These are phyloP conservation scores for Pseudanteris insignis DNA, from an alignment of 2,888 invertebrate species.

Conservation along the genomic window DNA sequence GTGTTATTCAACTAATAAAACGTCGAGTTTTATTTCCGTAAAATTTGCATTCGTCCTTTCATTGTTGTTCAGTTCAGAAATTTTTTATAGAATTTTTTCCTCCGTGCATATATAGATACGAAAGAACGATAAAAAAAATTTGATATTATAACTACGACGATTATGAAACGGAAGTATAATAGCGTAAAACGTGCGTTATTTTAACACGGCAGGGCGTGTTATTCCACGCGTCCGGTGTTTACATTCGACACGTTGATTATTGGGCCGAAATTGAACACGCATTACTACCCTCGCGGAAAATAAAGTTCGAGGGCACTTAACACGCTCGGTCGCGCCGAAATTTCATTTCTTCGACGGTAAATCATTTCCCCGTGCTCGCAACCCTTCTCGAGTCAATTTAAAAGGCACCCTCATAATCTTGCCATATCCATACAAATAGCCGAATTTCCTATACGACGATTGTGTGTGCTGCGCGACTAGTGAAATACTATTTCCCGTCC, in stretches of 20 bases:
- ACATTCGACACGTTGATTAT: slow-evolving; percentile 31
- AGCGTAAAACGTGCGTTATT: neutral
- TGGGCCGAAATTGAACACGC: slow-evolving; percentile 22
- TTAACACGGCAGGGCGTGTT: no score
- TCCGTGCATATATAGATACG: no score
- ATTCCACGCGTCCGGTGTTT: neutral
- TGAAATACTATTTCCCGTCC: slow-evolving; percentile 21
- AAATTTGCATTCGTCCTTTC: no score
- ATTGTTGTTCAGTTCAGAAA: no score
- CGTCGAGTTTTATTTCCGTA: no score
- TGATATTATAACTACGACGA: no score
- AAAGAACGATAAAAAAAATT: no score
- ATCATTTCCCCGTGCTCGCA: slow-evolving; percentile 23
- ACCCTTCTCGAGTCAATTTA: slow-evolving; percentile 33
- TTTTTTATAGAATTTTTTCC: no score
- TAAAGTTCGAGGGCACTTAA: slow-evolving; percentile 17
- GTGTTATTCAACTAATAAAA: no score
- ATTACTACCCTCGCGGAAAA: slow-evolving; percentile 20
- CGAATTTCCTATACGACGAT: slow-evolving; percentile 28
- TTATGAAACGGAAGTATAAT: no score
- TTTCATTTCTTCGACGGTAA: slow-evolving; percentile 28
- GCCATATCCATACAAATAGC: slow-evolving; percentile 39
- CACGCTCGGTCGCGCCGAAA: slow-evolving; percentile 14
- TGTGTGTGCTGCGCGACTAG: neutral
- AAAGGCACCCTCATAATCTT: slow-evolving; percentile 31